phyloP scores from a whole-genome alignment of 2,113 vertebrate species.

The Dascyllus trimaculatus region DNA sequence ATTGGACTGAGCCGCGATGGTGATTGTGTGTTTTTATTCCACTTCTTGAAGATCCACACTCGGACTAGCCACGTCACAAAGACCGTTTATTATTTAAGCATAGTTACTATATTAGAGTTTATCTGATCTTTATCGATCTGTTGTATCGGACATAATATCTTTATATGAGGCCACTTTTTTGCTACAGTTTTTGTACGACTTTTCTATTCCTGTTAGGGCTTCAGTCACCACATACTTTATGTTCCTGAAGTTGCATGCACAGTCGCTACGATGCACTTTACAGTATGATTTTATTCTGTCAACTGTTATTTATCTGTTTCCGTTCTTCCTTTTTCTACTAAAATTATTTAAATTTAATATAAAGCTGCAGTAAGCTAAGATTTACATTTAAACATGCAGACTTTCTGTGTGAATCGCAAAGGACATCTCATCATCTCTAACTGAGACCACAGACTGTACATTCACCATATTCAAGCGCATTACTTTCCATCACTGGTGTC shows the following conservation, averaged over 20 bases:
- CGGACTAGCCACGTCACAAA: constrained; percentile 33
- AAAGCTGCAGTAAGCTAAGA: constrained; percentile 53
- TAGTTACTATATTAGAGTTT: constrained; percentile 17
- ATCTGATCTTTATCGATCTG: constrained; percentile 48
- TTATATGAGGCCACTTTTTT: constrained; percentile 51
- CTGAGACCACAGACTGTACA: constrained; percentile 23
- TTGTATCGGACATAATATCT: constrained; percentile 44
- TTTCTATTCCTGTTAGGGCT: constrained; percentile 47
- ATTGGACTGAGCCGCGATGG: constrained; percentile 26
- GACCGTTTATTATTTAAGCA: constrained; percentile 39
- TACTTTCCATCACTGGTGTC: constrained; percentile 1
- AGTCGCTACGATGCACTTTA: constrained; percentile 62
- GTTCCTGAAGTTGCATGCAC: constrained; percentile 52
- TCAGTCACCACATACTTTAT: constrained; percentile 35
- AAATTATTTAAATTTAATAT: constrained; percentile 36
- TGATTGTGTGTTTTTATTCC: constrained; percentile 41
- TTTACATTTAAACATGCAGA: background rate
- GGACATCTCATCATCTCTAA: background rate
- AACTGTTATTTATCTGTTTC: constrained; percentile 45
- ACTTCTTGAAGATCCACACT: constrained; percentile 7
- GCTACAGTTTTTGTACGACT: constrained; percentile 65
- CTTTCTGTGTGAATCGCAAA: background rate
- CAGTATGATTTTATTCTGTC: constrained; percentile 28
- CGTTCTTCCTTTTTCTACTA: constrained; percentile 33
- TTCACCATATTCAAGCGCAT: background rate